Percentiles rank a stretch among this genome's conserved stretches.
Conservation (phyloP, 1,140 invertebrate genomes). For the Pantala flavescens region DNA sequence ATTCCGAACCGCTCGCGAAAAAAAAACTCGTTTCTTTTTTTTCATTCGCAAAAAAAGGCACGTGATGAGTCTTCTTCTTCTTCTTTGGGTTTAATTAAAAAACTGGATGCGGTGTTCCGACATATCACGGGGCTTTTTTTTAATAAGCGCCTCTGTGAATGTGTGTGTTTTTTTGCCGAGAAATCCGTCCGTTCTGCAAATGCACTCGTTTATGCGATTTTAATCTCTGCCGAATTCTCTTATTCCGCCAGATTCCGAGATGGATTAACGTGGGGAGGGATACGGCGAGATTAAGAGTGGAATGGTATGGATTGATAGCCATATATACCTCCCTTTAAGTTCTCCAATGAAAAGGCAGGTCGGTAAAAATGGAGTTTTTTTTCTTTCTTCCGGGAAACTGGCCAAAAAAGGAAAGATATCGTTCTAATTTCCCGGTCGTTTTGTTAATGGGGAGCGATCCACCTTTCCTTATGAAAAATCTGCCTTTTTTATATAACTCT, state of each 20-base stretch:
- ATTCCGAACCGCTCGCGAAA: background rate
- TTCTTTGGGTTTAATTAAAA: background rate
- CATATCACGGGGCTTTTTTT: background rate
- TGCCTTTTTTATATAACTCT: no score
- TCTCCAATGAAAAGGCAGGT: no score
- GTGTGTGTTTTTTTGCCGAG: background rate
- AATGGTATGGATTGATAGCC: no score
- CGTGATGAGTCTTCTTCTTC: background rate
- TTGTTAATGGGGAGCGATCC: no score
- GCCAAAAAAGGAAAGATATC: no score
- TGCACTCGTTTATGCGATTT: constrained; percentile 1
- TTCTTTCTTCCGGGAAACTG: no score
- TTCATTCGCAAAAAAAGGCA: background rate
- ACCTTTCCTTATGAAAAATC: no score
- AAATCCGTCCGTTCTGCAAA: background rate
- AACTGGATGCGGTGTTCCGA: background rate
- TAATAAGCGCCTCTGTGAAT: background rate
- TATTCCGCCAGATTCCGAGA: background rate
- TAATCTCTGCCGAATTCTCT: background rate
- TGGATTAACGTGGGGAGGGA: background rate
- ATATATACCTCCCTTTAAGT: no score
- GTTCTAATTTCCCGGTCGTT: no score
- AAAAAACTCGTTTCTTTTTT: no score
- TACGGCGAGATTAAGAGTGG: no score
- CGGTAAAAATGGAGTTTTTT: no score